Base-by-base conservation (phyloP, 2,888 invertebrate species). In the Phrixothrix hirtus region DNA sequence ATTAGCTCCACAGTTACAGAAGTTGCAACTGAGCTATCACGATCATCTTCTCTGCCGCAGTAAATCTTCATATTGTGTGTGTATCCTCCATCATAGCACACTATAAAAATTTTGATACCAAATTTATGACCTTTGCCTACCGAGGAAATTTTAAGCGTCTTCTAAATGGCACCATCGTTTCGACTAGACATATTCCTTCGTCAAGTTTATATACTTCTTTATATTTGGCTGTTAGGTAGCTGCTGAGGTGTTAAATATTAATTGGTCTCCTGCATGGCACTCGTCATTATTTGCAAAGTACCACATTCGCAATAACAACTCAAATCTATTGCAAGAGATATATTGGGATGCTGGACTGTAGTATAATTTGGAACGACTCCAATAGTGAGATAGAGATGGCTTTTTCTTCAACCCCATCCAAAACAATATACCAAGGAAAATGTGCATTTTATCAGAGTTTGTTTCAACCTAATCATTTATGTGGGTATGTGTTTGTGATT, bases 131-230 rank as follows among this genome's bases (percentile, higher is more conserved):
- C 15, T 36, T 57, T 57, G 7, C 46, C 46, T 58, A 58, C 45
- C 55, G 52, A 10, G 43, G 21, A 27, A 51, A 55, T 12, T 30
- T 14, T 26, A 51, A 31, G 10, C 55, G 39, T 25, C 55, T 46
- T 14, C 46, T 39, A 10, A 46, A 54, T 17, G 48, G 43, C 42
- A 56, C 34, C 39, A 52, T 50, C 10, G 48, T 59, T 48, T 59
- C 61, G 35, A 57, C 65, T 10, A 63, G 62, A 52, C 47, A 59
- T 42, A 61, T 32, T 26, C 31, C 47, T 55, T 62, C 47, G 35
- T 41, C 57, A 29, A 61, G 61, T 13, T 42, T 13, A 36, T 42
- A 34, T 27, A 55, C 45, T 32, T 45, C 35, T 41, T 61, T 25
- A 39, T 47, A 56, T 32, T 42, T 46, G 4, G 7, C 4, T 7